Conservation (phyloP, 2,113 vertebrate species). For the Astur gentilis region DNA sequence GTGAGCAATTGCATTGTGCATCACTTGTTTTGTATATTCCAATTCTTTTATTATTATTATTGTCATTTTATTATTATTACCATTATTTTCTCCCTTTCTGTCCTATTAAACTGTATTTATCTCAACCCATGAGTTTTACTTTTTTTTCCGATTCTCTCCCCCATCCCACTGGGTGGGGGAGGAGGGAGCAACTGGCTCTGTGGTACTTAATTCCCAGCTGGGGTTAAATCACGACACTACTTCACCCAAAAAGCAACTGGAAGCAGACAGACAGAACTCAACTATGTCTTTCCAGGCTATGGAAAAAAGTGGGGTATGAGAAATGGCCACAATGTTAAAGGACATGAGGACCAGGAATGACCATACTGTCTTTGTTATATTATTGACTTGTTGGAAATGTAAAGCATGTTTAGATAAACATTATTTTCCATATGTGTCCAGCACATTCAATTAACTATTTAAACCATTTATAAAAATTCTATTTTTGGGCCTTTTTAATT, state of each 20-base stretch:
- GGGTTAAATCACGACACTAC: too few species aligned
- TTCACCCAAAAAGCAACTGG: not conserved
- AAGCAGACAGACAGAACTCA: not conserved
- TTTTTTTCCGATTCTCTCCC: too few species aligned
- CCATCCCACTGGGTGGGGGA: too few species aligned
- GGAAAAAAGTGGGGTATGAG: not conserved
- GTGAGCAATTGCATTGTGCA: too few species aligned
- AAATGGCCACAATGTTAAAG: not conserved
- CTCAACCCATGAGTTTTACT: too few species aligned
- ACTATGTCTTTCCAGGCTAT: not conserved
- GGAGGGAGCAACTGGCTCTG: too few species aligned
- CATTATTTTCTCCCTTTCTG: too few species aligned
- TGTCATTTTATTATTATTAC: too few species aligned
- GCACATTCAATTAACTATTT: not conserved
- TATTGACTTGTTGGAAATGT: not conserved
- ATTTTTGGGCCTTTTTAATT: constrained; percentile 22
- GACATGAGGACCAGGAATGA: not conserved
- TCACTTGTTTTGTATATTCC: too few species aligned
- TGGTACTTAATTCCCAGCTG: too few species aligned
- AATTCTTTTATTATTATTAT: too few species aligned
- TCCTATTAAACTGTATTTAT: too few species aligned
- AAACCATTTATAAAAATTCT: not conserved
- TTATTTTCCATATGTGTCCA: not conserved
- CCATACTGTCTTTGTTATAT: not conserved
- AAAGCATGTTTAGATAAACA: constrained; percentile 1